phyloP scores from a whole-genome alignment of 2,113 vertebrate genomes.

The Eulemur rufifrons region DNA sequence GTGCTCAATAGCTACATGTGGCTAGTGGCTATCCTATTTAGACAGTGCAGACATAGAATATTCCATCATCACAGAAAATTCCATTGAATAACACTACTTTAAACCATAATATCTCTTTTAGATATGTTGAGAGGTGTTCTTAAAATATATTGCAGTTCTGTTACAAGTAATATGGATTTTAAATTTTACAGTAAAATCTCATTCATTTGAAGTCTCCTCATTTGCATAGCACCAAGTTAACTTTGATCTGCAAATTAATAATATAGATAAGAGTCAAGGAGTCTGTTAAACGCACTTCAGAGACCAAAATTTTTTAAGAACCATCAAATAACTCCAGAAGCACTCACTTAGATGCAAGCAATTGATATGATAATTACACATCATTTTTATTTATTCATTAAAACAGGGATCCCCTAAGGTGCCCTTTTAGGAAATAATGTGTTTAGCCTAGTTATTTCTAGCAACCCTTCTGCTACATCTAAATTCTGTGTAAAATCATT shows the following conservation, averaged over 20 bases:
- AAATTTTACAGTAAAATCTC: constrained; percentile 60
- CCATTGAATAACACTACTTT: background rate
- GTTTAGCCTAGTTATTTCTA: constrained; percentile 61
- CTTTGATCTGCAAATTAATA: constrained; percentile 72
- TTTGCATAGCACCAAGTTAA: constrained; percentile 71
- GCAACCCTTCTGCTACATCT: constrained; percentile 45
- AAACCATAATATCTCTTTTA: constrained; percentile 39
- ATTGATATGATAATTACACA: constrained; percentile 75
- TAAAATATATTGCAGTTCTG: constrained; percentile 47
- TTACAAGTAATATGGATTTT: constrained; percentile 57
- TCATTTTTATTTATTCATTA: constrained; percentile 78
- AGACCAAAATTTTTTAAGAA: constrained; percentile 78
- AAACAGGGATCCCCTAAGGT: constrained; percentile 68
- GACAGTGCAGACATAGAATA: constrained; percentile 7
- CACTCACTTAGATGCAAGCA: constrained; percentile 75
- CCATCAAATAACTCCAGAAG: constrained; percentile 75
- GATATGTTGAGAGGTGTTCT: constrained; percentile 37
- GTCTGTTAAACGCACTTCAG: constrained; percentile 73
- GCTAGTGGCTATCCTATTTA: background rate
- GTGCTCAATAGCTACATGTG: background rate
- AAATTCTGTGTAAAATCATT: constrained; percentile 58
- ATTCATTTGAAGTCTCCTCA: constrained; percentile 58
- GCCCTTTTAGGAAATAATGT: constrained; percentile 65
- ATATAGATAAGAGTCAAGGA: constrained; percentile 75
- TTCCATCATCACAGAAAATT: constrained; percentile 28